phyloP scores from a whole-genome alignment of 2,888 invertebrate genomes.

The Cephonodes hylas region DNA sequence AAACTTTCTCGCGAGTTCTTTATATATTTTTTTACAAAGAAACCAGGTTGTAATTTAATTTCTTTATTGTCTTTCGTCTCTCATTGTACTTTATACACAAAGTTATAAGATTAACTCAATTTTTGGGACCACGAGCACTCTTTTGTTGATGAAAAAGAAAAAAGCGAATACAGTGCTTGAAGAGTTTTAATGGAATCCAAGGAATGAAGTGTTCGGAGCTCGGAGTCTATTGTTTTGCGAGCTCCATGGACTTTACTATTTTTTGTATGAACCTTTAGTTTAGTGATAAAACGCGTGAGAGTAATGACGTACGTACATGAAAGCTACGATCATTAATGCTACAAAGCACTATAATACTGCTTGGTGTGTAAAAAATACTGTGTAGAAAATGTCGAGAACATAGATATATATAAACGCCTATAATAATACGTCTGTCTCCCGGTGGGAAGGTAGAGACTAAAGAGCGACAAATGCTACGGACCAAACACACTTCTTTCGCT shows the following conservation, averaged over 20 bases:
- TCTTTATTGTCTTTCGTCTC: constrained; percentile 47
- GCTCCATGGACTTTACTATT: background rate
- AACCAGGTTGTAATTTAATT: constrained; percentile 46
- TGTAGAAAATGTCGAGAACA: too few relatives aligned
- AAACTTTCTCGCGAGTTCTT: constrained; percentile 15
- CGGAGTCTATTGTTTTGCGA: constrained; percentile 7
- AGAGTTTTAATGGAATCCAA: constrained; percentile 55
- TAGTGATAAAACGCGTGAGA: background rate
- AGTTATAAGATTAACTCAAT: constrained; percentile 62
- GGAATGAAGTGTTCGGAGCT: constrained; percentile 22
- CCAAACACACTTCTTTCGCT: too few relatives aligned
- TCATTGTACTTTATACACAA: constrained; percentile 49
- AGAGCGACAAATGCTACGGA: too few relatives aligned
- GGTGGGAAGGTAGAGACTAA: too few relatives aligned
- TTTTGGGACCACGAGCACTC: constrained; percentile 51
- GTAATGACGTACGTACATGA: too few relatives aligned
- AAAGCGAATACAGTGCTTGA: constrained; percentile 34
- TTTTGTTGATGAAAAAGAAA: constrained; percentile 43
- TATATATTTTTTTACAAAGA: constrained; percentile 27
- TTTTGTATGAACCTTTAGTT: background rate
- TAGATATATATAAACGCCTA: too few relatives aligned
- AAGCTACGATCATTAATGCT: too few relatives aligned
- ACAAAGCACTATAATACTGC: too few relatives aligned
- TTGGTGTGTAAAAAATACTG: too few relatives aligned
- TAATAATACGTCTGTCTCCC: too few relatives aligned